Evolutionary conservation across 1,140 invertebrate genomes (phyloP).

Genomic region (Nixonia krombeini): DNA sequence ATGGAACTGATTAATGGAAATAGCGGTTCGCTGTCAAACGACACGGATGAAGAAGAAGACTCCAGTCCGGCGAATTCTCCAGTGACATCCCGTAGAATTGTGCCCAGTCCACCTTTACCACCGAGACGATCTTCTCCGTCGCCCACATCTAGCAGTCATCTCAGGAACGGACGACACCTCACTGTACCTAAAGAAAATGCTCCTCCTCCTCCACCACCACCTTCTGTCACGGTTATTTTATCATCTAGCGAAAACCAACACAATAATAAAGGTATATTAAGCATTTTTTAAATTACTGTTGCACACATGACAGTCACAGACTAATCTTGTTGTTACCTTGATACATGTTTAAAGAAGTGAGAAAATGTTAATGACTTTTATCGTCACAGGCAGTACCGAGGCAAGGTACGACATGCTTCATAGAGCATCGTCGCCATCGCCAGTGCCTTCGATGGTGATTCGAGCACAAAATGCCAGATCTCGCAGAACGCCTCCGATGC

Average conservation of each 20-base stretch:
- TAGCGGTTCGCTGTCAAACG: conserved; percentile 63
- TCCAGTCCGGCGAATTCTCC: conserved; percentile 74
- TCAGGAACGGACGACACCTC: conserved; percentile 63
- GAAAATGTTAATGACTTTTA: conserved; percentile 2
- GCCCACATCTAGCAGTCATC: conserved; percentile 59
- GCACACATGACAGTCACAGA: no score
- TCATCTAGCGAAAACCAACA: conserved; percentile 58
- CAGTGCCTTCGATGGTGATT: conserved; percentile 49
- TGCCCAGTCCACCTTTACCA: conserved; percentile 76
- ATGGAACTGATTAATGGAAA: conserved; percentile 68
- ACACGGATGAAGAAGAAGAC: conserved; percentile 65
- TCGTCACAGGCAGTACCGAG: conserved; percentile 56
- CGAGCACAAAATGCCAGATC: conserved; percentile 50
- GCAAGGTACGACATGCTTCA: conserved; percentile 70
- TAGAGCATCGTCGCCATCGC: conserved; percentile 61
- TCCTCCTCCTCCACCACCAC: conserved; percentile 61
- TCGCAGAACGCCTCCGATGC: conserved; percentile 52
- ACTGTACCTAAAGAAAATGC: conserved; percentile 73
- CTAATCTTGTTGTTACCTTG: no score
- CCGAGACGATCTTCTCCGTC: conserved; percentile 77
- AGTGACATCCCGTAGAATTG: conserved; percentile 61
- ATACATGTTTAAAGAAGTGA: neutral
- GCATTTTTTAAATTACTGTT: no score
- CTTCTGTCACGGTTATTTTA: conserved; percentile 60
- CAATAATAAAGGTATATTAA: conserved; percentile 63